Evolutionary conservation across 2,113 vertebrate species (phyloP), one percentile per base, ranked within the genome.

Genomic region (Vidua macroura): DNA sequence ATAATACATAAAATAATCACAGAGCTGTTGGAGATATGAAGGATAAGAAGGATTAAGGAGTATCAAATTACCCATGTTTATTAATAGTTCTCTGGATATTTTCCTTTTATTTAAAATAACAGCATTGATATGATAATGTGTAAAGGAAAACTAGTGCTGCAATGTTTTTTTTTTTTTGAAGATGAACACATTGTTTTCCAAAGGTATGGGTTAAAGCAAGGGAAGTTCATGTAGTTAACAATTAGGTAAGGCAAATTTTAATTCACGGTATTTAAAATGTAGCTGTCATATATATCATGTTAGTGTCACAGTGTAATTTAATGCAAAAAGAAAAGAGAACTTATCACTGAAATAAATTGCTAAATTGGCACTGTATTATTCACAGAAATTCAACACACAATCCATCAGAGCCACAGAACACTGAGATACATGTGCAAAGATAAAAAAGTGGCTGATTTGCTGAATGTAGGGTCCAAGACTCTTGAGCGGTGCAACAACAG

Each of bases 1-100:
- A 39, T 87, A 93, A 86, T 69, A 88, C 80, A 95, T 85, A 92
- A 20, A 95, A 83, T 93, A 95, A 97, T 96, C 90, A 82, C 86
- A 94, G 93, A 70, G 91, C 43, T 93, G 56, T 74, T 31, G 37
- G 74, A 94, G 59, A 84, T 72, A 80, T 46, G 76, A 95, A 92
- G 83, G 77, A 13, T 81, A 79, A 81, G 63, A 82, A 60, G 53
- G 77, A 87, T 55, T 33, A 27, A 84, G 95, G 43, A 55, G 88
- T 95, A 87, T 87, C 78, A 97, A 93, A 91, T 93, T 66, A 78
- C 23, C 48, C 51, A 49, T 83, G 41, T 88, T 94, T 96, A 95
- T 89, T 95, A 90, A 94, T 92, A 90, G 79, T 64, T 64, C 30
- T 86, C 78, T 95, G 60, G 37, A 81, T 35, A 90, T 83, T 78